Base-by-base conservation (phyloP, 2,113 vertebrate species). In the Cinclus cinclus region DNA sequence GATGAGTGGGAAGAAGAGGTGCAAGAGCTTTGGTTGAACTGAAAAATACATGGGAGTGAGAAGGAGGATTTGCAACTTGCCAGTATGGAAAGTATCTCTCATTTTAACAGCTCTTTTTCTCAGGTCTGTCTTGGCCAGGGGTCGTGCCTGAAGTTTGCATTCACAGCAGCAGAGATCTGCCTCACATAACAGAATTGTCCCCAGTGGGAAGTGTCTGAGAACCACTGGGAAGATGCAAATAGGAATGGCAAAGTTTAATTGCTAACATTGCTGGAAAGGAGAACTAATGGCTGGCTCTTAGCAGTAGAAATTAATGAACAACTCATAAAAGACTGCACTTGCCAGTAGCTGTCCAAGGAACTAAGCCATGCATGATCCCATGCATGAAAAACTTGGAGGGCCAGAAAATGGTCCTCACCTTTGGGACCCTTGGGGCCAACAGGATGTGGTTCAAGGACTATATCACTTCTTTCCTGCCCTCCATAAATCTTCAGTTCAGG, bases 401-500 rank as follows among this genome's bases (percentile, higher is more conserved):
- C 13, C 65, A 64, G 89, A 91, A 86, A 87, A 42, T 69, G 59
- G 22, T 67, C 73, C 82, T 88, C 83, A 77, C 62, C 92, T 92
- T 88, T 31, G 22, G 47, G 58, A 56, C 74, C 76, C 50, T 20
- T 42, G 63, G 47, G 73, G 28, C 62, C 4, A n/a, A 50, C 37
- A 82, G 75, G 77, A 83, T 91, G 71, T 83, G 77, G 83, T 94
- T 96, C 92, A 96, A 92, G 65, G 64, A 70, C 31, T 81, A 0
- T 28, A 85, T 53, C 58, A 44, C 70, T 91, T 94, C 2, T 4
- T 6, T 6, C 31, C 35, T 87, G 41, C 65, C 58, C 82, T 92
- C 76, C 19, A 52, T 82, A 96, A 92, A 94, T 94, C 80, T 93
- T 27, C 46, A 8, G 56, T 82, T 97, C 83, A 84, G 77, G 83